Evolutionary conservation across 2,888 invertebrate genomes (phyloP), one percentile per base, ranked within the genome.

Genomic region (Crematogaster levior): DNA sequence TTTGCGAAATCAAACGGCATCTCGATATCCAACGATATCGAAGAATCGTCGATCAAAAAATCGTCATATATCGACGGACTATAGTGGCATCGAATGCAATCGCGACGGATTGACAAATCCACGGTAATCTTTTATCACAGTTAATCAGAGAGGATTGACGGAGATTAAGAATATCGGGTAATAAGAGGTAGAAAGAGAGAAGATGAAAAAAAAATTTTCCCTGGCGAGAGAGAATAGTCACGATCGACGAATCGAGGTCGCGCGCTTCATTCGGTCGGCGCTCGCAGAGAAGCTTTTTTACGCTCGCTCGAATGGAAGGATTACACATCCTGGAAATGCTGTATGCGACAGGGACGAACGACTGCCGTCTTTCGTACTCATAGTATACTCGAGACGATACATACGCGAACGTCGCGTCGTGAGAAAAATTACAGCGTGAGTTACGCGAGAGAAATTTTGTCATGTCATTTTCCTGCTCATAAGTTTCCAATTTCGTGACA

Each of bases 111-210:
- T 63, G 48, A 58, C 21, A 53, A 48, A 81, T 60, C 80, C 66
- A 21, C 61, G 72, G 84, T 70, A 74, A 81, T 51, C 70, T 74
- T 79, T 79, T 46, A 63, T 51, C 73, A 24, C 79, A 82, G 72
- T 86, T 91, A 91, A 91, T 92, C 89, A 91, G 90, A 91, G 87
- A 86, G 89, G 91, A 92, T 91, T 88, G 89, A 81, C 74, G 72
- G 72, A 89, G 90, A 91, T 92, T 91, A 91, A 91, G 90, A 88
- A 90, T 91, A 91, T 91, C 90, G 90, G 88, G 91, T 90, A 88
- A 88, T 86, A 85, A 87, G 18, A 61, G 18, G 48, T 3, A 6
- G 4, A 21, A 21, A 86, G n/a, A 85, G 12, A 56, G 27, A 27
- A 34, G 34, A 34, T 34, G 4, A 85, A 84, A 86, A 5, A 51